Percentiles rank a stretch among this genome's conserved stretches.
phyloP scores from a whole-genome alignment of 1,140 invertebrate genomes.

The Eubasilissa regina region DNA sequence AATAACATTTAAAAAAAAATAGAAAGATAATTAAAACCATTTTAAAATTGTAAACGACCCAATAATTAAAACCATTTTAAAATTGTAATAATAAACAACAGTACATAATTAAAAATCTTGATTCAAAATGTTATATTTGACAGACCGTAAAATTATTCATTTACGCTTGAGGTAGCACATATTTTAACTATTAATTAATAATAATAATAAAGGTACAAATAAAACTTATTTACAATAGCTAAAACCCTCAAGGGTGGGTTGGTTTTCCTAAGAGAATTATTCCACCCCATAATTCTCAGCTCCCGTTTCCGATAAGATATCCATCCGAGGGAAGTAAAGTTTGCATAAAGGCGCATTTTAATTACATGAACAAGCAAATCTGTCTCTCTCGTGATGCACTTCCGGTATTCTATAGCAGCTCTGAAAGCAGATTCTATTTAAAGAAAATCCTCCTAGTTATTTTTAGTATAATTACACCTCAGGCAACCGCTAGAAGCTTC shows the following conservation, averaged over 20 bases:
- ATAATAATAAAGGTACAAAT: background rate
- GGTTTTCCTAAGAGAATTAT: background rate
- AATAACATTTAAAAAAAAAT: too few species aligned
- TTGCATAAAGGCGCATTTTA: slow-evolving; percentile 4
- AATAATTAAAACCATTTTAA: too few species aligned
- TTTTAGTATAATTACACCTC: slow-evolving; percentile 49
- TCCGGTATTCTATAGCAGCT: slow-evolving; percentile 10
- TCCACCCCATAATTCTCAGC: background rate
- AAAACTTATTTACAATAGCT: background rate
- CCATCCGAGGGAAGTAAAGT: slow-evolving; percentile 10
- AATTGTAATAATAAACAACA: too few species aligned
- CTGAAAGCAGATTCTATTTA: slow-evolving; percentile 43
- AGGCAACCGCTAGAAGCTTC: background rate
- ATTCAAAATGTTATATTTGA: too few species aligned
- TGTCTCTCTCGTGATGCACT: slow-evolving; percentile 26
- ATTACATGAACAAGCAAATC: slow-evolving; percentile 21
- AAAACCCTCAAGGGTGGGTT: background rate
- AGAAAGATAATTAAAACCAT: too few species aligned
- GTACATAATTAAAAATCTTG: too few species aligned
- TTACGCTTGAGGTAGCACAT: background rate
- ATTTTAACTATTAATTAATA: background rate
- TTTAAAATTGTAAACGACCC: too few species aligned
- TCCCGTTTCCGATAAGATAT: background rate
- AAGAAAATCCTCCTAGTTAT: slow-evolving; percentile 44
- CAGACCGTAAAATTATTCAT: too few species aligned